Percentiles rank a stretch among this genome's conserved stretches.
Evolutionary conservation across 2,113 vertebrate species (phyloP).

Genomic region (Peromyscus maniculatus): DNA sequence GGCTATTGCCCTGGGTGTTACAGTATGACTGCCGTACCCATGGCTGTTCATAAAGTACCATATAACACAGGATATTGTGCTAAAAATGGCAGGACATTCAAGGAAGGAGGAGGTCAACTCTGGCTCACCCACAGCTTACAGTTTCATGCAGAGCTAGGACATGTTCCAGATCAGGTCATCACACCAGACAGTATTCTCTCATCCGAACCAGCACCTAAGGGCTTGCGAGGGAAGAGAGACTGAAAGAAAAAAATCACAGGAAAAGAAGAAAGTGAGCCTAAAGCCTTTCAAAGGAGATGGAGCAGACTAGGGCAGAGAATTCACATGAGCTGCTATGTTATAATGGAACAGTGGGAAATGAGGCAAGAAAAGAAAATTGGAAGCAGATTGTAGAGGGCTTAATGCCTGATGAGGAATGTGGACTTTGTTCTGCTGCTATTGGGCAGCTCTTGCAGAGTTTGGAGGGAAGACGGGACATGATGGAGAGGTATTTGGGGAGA

Average conservation of each 20-base stretch:
- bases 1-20: neutral
- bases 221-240: neutral
- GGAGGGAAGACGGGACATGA: conserved; percentile 3
- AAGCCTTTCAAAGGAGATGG: conserved; percentile 50
- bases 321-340: neutral
- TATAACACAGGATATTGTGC: neutral
- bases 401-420: conserved; percentile 64
- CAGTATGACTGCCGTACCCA: neutral
- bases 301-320: neutral
- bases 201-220: neutral
- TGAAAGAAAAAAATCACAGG: conserved; percentile 41
- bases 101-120: neutral
- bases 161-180: neutral
- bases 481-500: conserved; percentile 61
- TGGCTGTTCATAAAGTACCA: neutral
- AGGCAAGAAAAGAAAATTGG: conserved; percentile 76
- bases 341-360: conserved; percentile 62
- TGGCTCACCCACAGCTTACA: neutral
- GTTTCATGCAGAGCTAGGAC: neutral
- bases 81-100: neutral
- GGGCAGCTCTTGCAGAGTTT: conserved; percentile 57
- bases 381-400: conserved; percentile 66
- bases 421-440: conserved; percentile 30
- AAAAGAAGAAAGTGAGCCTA: conserved; percentile 13
- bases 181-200: fast-evolving